Evolutionary conservation across 2,888 invertebrate genomes (phyloP), one percentile per base, ranked within the genome.

Genomic region (Acrobasis suavella): DNA sequence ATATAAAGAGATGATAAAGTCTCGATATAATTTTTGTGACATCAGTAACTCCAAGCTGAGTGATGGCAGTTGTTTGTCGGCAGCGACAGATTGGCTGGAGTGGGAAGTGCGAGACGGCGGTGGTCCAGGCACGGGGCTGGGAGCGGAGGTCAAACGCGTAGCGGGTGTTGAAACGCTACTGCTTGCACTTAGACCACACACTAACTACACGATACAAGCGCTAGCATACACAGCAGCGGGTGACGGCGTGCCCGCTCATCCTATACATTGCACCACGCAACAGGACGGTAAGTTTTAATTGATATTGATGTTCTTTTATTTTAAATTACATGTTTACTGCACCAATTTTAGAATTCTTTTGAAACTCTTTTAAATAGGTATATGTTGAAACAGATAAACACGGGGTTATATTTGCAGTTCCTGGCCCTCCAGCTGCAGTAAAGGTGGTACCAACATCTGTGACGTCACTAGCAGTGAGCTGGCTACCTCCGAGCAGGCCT

Each of bases 161-260:
- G 94, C 96, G 56, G 96, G 96, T 72, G 94, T 95, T 39, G 96
- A 97, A 81, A 96, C 96, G 50, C 95, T 96, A 72, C 89, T 97
- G 69, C 96, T 96, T 72, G 96, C 96, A 6, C 88, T 98, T 67
- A 94, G 95, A 77, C 96, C 97, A 74, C 96, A 95, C 82, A 96
- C 97, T 63, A 98, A 98, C 89, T 98, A 98, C 85, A 97, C 97
- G 51, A 93, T 98, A 66, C 95, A 96, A 77, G 96, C 97, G 6
- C 84, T 97, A 75, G 97, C 97, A 9, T 97, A 96, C 78, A 98
- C 97, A 0, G 94, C 95, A 7, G 96, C 96, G 1, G 98, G 98
- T 0, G 97, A 97, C 79, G 98, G 98, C 0, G 94, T 96, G 12
- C 93, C 96, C 68, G 96, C 97, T 76, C 91, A 93, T 70, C 94